Conservation (phyloP, 2,888 invertebrate genomes). For the Drosophila greeni region DNA sequence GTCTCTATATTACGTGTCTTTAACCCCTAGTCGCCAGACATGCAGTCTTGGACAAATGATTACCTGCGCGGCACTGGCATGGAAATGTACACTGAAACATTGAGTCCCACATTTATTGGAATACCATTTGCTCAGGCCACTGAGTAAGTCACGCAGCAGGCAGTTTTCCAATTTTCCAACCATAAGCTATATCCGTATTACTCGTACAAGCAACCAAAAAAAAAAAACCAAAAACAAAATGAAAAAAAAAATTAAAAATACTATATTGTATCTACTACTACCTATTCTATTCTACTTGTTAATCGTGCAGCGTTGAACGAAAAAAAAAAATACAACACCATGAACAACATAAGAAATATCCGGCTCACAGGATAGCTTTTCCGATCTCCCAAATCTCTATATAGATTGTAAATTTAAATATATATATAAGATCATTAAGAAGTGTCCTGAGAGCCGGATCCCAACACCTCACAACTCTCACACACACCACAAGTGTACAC, state of each 20-base stretch:
- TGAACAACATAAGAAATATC: constrained; percentile 32
- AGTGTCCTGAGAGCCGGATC: background rate
- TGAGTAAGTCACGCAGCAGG: constrained; percentile 89
- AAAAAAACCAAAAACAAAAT: constrained; percentile 7
- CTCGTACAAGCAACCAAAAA: constrained; percentile 37
- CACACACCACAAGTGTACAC: constrained; percentile 31
- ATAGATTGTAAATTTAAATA: background rate
- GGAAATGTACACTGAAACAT: constrained; percentile 99
- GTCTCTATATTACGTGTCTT: constrained; percentile 65
- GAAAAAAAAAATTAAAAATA: constrained; percentile 21
- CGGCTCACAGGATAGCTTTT: background rate
- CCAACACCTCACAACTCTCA: constrained; percentile 20
- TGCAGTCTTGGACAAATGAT: constrained; percentile 99
- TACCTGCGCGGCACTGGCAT: constrained; percentile 99
- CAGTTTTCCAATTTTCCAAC: constrained; percentile 54
- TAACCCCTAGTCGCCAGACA: constrained; percentile 89
- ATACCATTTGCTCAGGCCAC: constrained; percentile 99
- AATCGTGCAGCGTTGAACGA: constrained; percentile 69
- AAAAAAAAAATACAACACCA: constrained; percentile 35
- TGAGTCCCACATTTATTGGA: constrained; percentile 98
- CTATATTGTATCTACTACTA: constrained; percentile 60
- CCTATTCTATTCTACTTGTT: constrained; percentile 69
- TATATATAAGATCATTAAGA: background rate
- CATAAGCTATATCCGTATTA: constrained; percentile 62
- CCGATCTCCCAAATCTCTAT: background rate